Evolutionary conservation across 2,888 invertebrate species (phyloP).

Genomic region (Chironomus riparius): DNA sequence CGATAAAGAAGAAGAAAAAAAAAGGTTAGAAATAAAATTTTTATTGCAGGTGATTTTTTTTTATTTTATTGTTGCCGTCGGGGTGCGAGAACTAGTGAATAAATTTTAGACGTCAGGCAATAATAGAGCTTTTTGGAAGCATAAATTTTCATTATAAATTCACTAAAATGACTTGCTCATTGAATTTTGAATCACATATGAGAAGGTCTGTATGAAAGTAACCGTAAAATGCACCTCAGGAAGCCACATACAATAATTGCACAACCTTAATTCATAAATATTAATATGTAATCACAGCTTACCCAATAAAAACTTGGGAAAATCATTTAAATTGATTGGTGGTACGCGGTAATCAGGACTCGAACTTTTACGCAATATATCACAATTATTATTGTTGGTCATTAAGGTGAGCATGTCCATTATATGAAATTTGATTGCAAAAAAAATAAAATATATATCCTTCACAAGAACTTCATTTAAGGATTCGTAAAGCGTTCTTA

Average conservation of each 20-base stretch:
- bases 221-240: no score
- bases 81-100: no score
- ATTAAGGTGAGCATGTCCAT: slow-evolving; percentile 44
- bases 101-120: no score
- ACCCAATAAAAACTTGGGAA: slow-evolving; percentile 65
- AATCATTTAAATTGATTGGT: slow-evolving; percentile 61
- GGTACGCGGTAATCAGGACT: slow-evolving; percentile 54
- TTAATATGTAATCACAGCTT: slow-evolving; percentile 41
- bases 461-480: background rate
- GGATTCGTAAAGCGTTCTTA: no score
- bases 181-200: no score
- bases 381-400: slow-evolving; percentile 39
- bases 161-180: no score
- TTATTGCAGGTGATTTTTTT: background rate
- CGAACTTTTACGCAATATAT: slow-evolving; percentile 29
- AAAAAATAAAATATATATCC: no score
- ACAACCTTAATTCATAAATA: background rate
- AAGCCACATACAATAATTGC: background rate
- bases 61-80: no score
- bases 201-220: no score
- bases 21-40: slow-evolving; percentile 20
- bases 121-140: no score
- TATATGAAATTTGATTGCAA: slow-evolving; percentile 29
- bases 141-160: no score
- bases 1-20: slow-evolving; percentile 37